Conservation (phyloP, 2,113 vertebrate genomes). For the Craseonycteris thonglongyai region DNA sequence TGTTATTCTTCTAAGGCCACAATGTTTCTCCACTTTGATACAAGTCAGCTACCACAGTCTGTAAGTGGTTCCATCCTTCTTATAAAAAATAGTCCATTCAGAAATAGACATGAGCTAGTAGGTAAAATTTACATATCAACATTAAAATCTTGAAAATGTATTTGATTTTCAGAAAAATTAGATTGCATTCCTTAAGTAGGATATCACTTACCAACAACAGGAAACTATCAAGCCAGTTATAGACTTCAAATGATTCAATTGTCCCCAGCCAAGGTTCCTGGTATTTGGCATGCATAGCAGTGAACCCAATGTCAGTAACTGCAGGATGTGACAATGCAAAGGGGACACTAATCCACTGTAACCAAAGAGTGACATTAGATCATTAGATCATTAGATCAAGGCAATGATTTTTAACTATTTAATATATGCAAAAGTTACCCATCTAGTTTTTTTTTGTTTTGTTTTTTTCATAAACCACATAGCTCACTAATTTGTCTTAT, state of each 20-base stretch:
- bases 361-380: conserved; percentile 64
- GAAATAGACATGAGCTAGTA: not conserved
- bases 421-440: not conserved
- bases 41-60: conserved; percentile 26
- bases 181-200: not conserved
- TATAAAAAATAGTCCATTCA: not conserved
- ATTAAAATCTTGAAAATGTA: not conserved
- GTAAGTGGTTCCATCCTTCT: not conserved
- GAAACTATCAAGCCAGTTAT: conserved; percentile 94
- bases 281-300: conserved; percentile 85
- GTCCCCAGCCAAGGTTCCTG: conserved; percentile 93
- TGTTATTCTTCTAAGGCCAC: not conserved
- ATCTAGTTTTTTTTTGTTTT: no score
- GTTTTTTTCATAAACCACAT: not conserved
- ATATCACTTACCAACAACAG: conserved; percentile 86
- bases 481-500: not conserved
- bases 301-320: conserved; percentile 89
- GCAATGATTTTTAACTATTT: not conserved
- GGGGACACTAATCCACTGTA: conserved; percentile 96
- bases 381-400: not conserved
- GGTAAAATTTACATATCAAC: not conserved
- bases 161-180: not conserved
- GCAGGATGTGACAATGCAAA: conserved; percentile 93
- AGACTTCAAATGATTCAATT: conserved; percentile 84
- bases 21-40: conserved; percentile 45